Base-by-base conservation (phyloP, 2,797 vertebrate genomes). In the Natrix natrix region DNA sequence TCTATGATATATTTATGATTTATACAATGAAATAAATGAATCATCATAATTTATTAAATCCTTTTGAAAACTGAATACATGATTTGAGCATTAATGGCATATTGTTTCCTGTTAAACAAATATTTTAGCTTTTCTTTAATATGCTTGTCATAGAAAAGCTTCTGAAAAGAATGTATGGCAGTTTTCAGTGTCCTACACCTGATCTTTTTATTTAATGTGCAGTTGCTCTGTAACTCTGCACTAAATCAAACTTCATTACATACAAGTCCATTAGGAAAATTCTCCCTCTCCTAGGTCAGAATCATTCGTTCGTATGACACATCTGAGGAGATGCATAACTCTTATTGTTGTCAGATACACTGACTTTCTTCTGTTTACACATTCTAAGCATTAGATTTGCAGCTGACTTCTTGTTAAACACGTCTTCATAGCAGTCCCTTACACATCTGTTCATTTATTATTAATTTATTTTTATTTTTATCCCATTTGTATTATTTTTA, bases 1-100 rank as follows among this genome's bases (percentile, higher is more conserved):
- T 98, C 98, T 98, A 98, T 98, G 98, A 98, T 98, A 98, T 99
- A 99, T 99, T 99, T 99, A 99, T 99, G 98, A 98, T 99, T 99
- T 99, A 99, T 99, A 99, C 98, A 98, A 83, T 97, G 98, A 98
- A 98, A 98, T 96, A 98, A 98, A 89, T 69, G 98, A 97, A 94
- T 97, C 97, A 95, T 97, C 96, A 97, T 99, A 99, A 99, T 99
- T 99, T 99, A 99, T 99, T 99, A 99, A 99, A 99, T 97, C 97
- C 97, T 97, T 97, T 98, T 98, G 97, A 98, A 98, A 98, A 98
- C 92, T 95, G 93, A 91, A 90, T 89, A 93, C 94, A 96, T 97
- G 92, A 96, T 66, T 10, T 69, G 93, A 52, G 0, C 87, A 92
- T 96, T 32, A 1, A 63, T n/a, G 54, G 66, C 22, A 11, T 92